Evolutionary conservation across 2,113 vertebrate genomes (phyloP).

Genomic region (Nicator chloris): DNA sequence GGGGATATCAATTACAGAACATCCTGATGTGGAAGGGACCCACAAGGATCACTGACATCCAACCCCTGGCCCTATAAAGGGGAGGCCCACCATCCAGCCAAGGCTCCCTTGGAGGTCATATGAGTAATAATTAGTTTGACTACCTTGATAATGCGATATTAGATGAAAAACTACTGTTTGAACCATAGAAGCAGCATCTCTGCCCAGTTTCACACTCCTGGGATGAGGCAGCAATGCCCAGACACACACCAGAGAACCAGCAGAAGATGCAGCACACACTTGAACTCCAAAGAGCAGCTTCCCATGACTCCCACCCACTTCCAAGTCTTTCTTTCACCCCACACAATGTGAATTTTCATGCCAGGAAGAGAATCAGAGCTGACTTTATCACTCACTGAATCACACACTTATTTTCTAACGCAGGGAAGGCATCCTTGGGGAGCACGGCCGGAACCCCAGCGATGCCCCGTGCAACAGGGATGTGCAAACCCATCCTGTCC

Average conservation of each 20-base stretch:
- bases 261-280: neutral
- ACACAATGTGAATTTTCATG: neutral
- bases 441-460: rapidly evolving
- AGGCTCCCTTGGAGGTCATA: neutral
- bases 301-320: neutral
- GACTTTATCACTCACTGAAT: neutral
- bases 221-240: neutral
- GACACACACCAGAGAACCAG: neutral
- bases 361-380: neutral
- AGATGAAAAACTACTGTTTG: neutral
- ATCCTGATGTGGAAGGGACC: neutral
- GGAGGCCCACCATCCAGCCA: rapidly evolving
- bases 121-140: neutral
- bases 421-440: rapidly evolving
- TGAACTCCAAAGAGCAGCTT: neutral
- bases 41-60: neutral
- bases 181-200: neutral
- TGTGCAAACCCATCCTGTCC: neutral
- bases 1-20: neutral
- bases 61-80: rapidly evolving
- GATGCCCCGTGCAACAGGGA: rapidly evolving
- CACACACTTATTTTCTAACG: neutral
- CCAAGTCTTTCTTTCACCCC: neutral
- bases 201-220: neutral
- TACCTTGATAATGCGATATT: neutral